Percentiles rank a stretch among this genome's conserved stretches.
These are phyloP conservation scores for Gryllus longicercus DNA, from an alignment of 2,888 invertebrate genomes.

Conservation along the genomic window DNA sequence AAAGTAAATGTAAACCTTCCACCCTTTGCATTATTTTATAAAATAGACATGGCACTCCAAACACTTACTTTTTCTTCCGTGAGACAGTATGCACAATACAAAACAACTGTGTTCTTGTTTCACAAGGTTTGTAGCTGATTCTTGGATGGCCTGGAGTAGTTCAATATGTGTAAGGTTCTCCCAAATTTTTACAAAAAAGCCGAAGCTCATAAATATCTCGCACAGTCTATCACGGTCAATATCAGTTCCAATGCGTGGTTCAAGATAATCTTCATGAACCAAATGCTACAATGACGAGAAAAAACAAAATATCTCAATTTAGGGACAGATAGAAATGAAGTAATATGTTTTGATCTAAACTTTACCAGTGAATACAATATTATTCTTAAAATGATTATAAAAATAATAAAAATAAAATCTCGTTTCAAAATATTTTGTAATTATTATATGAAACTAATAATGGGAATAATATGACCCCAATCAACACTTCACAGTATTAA, in stretches of 20 bases:
- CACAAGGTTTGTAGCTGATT: conserved; percentile 37
- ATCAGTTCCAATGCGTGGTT: conserved; percentile 46
- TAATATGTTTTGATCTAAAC: background rate
- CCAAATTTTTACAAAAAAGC: conserved; percentile 43
- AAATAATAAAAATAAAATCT: conserved; percentile 27
- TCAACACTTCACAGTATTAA: background rate
- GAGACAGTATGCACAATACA: conserved; percentile 49
- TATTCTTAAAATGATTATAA: background rate
- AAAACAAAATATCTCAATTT: background rate
- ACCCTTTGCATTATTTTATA: no score
- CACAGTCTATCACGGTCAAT: conserved; percentile 44
- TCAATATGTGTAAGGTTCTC: conserved; percentile 43
- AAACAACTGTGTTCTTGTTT: conserved; percentile 45
- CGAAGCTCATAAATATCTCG: conserved; percentile 45
- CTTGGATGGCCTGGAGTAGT: conserved; percentile 41
- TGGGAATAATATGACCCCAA: background rate
- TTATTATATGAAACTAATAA: conserved; percentile 31
- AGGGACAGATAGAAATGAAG: conserved; percentile 40
- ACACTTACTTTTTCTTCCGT: conserved; percentile 46
- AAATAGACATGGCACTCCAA: no score
- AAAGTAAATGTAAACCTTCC: background rate
- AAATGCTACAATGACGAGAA: conserved; percentile 23
- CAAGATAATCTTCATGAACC: conserved; percentile 39
- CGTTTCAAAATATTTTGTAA: conserved; percentile 26
- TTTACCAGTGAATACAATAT: background rate